phyloP scores from a whole-genome alignment of 2,888 invertebrate species.

The Teleiodes luculella region DNA sequence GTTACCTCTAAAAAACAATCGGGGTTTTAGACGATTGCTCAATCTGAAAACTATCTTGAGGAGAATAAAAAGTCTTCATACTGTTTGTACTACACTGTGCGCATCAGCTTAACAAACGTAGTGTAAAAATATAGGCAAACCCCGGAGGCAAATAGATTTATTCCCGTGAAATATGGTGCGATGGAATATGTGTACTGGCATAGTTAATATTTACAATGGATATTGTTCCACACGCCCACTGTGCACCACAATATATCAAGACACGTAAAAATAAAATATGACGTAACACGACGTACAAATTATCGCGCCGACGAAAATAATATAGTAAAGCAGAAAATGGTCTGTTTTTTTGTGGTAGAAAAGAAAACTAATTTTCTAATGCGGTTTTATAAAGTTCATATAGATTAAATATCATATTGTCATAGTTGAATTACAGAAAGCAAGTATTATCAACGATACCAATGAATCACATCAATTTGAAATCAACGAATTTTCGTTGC shows the following conservation, averaged over 20 bases:
- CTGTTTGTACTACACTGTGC: neutral
- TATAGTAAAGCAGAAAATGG: neutral
- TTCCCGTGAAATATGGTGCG: slow-evolving; percentile 37
- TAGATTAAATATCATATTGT: too few species aligned
- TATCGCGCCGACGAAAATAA: slow-evolving; percentile 1
- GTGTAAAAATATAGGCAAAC: slow-evolving; percentile 30
- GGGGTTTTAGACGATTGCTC: too few species aligned
- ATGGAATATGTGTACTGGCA: slow-evolving; percentile 20
- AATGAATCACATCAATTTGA: too few species aligned
- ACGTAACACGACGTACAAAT: slow-evolving; percentile 3
- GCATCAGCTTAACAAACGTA: slow-evolving; percentile 10
- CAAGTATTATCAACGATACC: too few species aligned
- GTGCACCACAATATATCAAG: neutral
- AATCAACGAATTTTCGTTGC: too few species aligned
- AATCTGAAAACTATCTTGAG: too few species aligned
- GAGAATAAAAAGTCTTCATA: neutral
- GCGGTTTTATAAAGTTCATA: too few species aligned
- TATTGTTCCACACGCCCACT: slow-evolving; percentile 12
- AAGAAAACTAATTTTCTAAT: too few species aligned
- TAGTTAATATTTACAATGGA: slow-evolving; percentile 14
- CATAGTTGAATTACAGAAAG: too few species aligned
- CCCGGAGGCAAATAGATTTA: slow-evolving; percentile 33
- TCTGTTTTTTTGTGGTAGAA: neutral
- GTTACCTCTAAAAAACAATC: too few species aligned
- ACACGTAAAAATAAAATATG: neutral